Conservation (phyloP, 2,888 invertebrate species). For the Cephalotes varians region DNA sequence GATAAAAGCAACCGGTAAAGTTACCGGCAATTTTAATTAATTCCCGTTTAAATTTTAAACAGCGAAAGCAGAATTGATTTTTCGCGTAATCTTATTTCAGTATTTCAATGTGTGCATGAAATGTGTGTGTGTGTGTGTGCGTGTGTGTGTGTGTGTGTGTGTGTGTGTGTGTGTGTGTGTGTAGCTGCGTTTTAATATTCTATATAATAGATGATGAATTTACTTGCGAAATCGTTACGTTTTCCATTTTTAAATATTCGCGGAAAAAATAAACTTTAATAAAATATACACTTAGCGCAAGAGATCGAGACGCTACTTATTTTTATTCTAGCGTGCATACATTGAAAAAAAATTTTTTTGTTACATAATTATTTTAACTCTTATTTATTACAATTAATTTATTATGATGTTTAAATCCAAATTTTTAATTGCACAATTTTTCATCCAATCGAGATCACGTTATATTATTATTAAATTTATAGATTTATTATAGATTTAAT, state of each 20-base stretch:
- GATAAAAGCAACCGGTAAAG: neutral
- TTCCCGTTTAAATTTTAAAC: slow-evolving; percentile 9
- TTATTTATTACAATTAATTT: neutral
- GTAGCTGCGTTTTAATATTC: neutral
- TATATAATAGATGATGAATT: neutral
- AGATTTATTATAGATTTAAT: neutral
- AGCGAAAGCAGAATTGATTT: slow-evolving; percentile 30
- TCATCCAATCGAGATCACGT: neutral
- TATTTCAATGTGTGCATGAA: neutral
- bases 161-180: too few relatives aligned
- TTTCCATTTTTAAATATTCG: neutral
- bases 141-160: too few relatives aligned
- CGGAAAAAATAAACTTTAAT: neutral
- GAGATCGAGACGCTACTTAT: neutral
- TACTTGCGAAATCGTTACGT: neutral
- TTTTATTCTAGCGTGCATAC: neutral
- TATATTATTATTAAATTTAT: neutral
- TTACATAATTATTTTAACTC: neutral
- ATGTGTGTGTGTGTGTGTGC: too few relatives aligned
- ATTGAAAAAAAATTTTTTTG: neutral
- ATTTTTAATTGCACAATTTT: neutral
- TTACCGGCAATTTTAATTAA: slow-evolving; percentile 36
- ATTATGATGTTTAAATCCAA: neutral
- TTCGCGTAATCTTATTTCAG: neutral
- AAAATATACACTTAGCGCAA: neutral